Evolutionary conservation across 1,140 invertebrate species (phyloP), one percentile per base, ranked within the genome.

Genomic region (Rhyzopertha dominica): DNA sequence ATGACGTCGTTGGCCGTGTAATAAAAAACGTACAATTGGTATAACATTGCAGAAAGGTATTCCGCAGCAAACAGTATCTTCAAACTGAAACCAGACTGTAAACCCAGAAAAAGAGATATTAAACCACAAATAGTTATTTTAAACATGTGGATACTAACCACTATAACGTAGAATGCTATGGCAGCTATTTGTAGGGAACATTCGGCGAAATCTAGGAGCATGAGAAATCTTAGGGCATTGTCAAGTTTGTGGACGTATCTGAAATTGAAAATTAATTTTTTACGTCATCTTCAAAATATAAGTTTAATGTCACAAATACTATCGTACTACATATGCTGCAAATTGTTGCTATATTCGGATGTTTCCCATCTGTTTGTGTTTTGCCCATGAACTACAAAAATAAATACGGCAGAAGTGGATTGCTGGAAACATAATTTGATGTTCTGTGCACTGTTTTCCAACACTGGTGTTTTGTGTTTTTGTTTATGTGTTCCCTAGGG

Each of bases 161-260:
- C 19, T 13, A 30, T 7, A 26, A 41, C 5, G n/a, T 41, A 26
- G n/a, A 41, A 17, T 10, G 23, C n/a, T 8, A 41, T 9, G 0
- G 23, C 17, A n/a, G 38, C 38, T 10, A 41, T 30, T 26, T 41
- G 23, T 7, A 41, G 12, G 30, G 38, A 41, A 16, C 13, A 29
- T 13, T 16, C 18, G 12, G 23, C 4, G 24, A 29, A 41, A 29
- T 41, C 38, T 1, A 41, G 25, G 13, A 41, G 20, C 25, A 41
- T 37, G 23, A 41, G 20, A 18, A 14, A 31, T 17, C n/a, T 41
- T 26, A 32, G n/a, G 16, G 38, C 26, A 5, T 30, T 18, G 23
- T 41, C 16, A n/a, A 41, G 23, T 8, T 41, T 17, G 8, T 7
- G 8, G 9, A 34, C 7, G 16, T 9, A 34, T 8, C 7, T 7